Percentiles rank a stretch among this genome's conserved stretches.
These are phyloP conservation scores for Maccullochella peelii DNA, from an alignment of 2,113 vertebrate genomes.

Conservation along the genomic window DNA sequence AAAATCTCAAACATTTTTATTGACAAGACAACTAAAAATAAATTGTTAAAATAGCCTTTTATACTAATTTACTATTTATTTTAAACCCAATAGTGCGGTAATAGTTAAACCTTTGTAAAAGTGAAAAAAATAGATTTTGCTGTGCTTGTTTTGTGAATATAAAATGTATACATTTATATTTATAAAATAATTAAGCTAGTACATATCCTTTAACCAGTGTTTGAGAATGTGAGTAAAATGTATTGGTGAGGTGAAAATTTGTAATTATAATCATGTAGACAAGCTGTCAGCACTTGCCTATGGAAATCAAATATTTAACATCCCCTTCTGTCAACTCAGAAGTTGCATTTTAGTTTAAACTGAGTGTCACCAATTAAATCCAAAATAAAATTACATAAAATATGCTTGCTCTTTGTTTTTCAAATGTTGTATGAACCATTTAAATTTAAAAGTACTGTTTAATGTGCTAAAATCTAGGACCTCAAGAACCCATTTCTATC, in stretches of 20 bases:
- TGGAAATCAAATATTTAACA: background rate
- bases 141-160: background rate
- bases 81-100: too few relatives aligned
- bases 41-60: background rate
- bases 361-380: background rate
- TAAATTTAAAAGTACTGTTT: background rate
- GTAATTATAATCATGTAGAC: background rate
- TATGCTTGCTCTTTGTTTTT: background rate
- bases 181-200: too few relatives aligned
- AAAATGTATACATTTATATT: too few relatives aligned
- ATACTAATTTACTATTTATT: background rate
- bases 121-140: background rate
- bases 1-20: background rate
- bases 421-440: background rate
- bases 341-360: background rate
- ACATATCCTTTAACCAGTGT: background rate
- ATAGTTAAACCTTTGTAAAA: background rate
- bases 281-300: background rate
- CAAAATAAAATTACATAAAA: background rate
- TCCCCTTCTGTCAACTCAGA: background rate
- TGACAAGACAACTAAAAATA: background rate
- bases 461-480: background rate
- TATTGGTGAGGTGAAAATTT: background rate
- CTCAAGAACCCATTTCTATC: background rate
- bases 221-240: background rate